A percentile compares a stretch with the other conserved stretches of the same genome.
These are phyloP conservation scores for Drosophila percnosoma DNA, from an alignment of 2,888 invertebrate genomes.

Conservation along the genomic window DNA sequence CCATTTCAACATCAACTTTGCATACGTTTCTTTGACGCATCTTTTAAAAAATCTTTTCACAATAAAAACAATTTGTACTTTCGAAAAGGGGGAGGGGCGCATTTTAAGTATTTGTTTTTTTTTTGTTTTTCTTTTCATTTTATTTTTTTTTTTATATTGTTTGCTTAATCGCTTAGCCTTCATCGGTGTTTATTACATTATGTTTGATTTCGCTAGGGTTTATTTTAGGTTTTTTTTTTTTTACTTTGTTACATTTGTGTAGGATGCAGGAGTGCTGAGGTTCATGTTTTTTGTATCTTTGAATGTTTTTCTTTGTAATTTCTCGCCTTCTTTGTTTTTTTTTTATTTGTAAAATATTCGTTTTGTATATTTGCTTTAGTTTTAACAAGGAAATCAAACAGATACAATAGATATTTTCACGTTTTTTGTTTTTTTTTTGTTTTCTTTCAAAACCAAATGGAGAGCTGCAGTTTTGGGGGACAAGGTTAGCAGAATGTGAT, in stretches of 20 bases:
- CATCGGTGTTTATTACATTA: conserved; percentile 52
- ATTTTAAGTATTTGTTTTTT: conserved; percentile 66
- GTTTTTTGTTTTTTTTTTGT: conserved; percentile 21
- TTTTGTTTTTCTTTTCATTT: conserved; percentile 48
- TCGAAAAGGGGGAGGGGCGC: conserved; percentile 85
- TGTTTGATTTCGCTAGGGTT: conserved; percentile 75
- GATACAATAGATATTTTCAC: conserved; percentile 66
- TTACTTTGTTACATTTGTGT: conserved; percentile 79
- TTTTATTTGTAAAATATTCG: conserved; percentile 59
- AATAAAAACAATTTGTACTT: conserved; percentile 85
- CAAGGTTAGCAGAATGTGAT: conserved; percentile 19
- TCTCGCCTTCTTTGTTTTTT: conserved; percentile 54
- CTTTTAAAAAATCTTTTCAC: conserved; percentile 74
- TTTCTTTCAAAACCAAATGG: conserved; percentile 59
- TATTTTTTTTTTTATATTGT: conserved; percentile 28
- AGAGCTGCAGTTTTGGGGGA: conserved; percentile 36
- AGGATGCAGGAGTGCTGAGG: conserved; percentile 83
- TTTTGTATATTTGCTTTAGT: conserved; percentile 77
- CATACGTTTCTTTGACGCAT: conserved; percentile 34
- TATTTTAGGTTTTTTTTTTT: conserved; percentile 52
- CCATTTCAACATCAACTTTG: conserved; percentile 58
- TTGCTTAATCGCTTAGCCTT: conserved; percentile 54
- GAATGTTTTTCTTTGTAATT: conserved; percentile 77
- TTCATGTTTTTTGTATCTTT: conserved; percentile 83
- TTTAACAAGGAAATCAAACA: conserved; percentile 77